Conservation (phyloP, 2,888 invertebrate species). For the Coleophora flavipennella region DNA sequence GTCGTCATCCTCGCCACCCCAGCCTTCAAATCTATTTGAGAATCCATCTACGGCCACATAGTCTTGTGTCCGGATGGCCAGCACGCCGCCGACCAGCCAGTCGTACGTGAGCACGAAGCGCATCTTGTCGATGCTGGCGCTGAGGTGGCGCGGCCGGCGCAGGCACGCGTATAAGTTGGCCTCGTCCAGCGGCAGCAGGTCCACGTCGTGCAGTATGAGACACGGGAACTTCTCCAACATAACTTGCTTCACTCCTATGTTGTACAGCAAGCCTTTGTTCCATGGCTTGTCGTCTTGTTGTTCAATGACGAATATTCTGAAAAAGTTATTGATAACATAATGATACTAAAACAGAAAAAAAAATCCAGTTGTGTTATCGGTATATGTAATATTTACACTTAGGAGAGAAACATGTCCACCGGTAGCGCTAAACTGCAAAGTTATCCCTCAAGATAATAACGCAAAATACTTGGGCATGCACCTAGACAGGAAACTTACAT, state of each 20-base stretch:
- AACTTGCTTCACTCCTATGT: constrained; percentile 86
- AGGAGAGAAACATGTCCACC: no score
- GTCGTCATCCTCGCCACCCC: constrained; percentile 68
- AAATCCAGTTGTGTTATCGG: no score
- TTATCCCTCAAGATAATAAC: no score
- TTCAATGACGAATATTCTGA: constrained; percentile 85
- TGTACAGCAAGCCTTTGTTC: constrained; percentile 90
- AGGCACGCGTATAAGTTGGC: constrained; percentile 89
- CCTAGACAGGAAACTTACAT: no score
- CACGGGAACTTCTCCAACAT: constrained; percentile 82
- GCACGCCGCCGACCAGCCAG: constrained; percentile 48
- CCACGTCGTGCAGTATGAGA: constrained; percentile 92
- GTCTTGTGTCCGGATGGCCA: constrained; percentile 45
- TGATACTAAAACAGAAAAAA: not conserved
- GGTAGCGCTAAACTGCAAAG: no score
- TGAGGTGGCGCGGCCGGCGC: constrained; percentile 87
- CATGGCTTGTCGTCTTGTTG: constrained; percentile 84
- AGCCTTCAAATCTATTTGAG: constrained; percentile 50
- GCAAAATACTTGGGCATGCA: no score
- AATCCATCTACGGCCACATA: constrained; percentile 45
- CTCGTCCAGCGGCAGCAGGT: constrained; percentile 85
- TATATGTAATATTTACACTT: no score
- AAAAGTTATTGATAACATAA: constrained; percentile 11
- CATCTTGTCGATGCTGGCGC: constrained; percentile 88
- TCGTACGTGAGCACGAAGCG: constrained; percentile 31